Evolutionary conservation across 1,140 invertebrate species (phyloP).

Genomic region (Telenomus remus): DNA sequence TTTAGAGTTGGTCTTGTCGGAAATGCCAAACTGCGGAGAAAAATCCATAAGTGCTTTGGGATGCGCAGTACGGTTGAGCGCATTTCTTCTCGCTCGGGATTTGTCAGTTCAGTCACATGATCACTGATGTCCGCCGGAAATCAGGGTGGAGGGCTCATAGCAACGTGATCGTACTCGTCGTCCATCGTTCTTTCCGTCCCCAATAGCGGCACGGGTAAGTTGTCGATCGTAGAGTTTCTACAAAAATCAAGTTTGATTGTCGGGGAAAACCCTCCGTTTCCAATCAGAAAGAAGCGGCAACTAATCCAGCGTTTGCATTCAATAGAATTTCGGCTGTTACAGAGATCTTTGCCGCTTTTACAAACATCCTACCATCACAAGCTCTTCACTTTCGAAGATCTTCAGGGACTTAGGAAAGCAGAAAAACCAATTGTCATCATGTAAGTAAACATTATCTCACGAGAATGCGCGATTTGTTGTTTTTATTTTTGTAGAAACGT

Average conservation of each 20-base stretch:
- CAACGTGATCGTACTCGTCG: background rate
- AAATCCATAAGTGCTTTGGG: background rate
- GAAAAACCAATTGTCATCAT: conserved; percentile 52
- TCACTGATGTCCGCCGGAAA: background rate
- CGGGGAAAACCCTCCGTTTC: background rate
- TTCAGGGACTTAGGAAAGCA: conserved; percentile 59
- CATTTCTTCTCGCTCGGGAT: background rate
- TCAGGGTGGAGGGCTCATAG: background rate
- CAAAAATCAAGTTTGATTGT: conserved; percentile 6
- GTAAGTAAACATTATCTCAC: conserved; percentile 60
- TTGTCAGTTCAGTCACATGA: background rate
- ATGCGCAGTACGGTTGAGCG: background rate
- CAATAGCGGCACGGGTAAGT: conserved; percentile 67
- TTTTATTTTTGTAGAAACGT: background rate
- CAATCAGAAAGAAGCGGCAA: no score
- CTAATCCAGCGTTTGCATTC: background rate
- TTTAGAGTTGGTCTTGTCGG: background rate
- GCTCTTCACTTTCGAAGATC: background rate
- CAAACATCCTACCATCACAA: conserved; percentile 2
- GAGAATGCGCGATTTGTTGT: background rate
- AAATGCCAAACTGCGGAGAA: background rate
- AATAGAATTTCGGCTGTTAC: conserved; percentile 22
- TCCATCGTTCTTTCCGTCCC: conserved; percentile 65
- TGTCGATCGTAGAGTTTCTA: conserved; percentile 2
- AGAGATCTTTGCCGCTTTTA: conserved; percentile 61